These are phyloP conservation scores for Macrocentrus cingulum DNA, from an alignment of 1,140 invertebrate species.

Conservation along the genomic window DNA sequence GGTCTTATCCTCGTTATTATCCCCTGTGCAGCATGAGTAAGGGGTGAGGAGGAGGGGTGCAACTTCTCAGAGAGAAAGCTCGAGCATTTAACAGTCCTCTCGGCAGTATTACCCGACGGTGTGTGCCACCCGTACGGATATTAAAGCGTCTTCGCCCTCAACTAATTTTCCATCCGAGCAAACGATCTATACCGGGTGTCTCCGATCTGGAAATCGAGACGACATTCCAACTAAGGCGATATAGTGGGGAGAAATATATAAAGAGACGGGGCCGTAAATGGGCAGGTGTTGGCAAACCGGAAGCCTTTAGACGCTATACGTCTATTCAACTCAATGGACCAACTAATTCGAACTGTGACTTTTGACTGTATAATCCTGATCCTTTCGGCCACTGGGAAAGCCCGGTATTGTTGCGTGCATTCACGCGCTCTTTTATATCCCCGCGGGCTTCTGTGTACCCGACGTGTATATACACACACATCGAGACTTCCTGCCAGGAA, in stretches of 20 bases:
- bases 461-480: neutral
- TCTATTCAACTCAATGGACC: constrained; percentile 50
- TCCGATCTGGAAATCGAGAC: neutral
- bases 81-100: constrained; percentile 16
- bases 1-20: constrained; percentile 52
- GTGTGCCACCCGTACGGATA: constrained; percentile 31
- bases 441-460: neutral
- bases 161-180: constrained; percentile 38
- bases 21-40: constrained; percentile 4
- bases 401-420: constrained; percentile 1
- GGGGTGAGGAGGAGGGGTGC: neutral
- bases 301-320: constrained; percentile 53
- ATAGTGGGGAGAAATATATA: constrained; percentile 4
- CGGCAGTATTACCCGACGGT: constrained; percentile 5
- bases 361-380: constrained; percentile 57
- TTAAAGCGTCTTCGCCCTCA: constrained; percentile 40
- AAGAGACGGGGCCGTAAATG: constrained; percentile 21
- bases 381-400: constrained; percentile 45
- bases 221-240: neutral
- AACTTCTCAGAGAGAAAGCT: constrained; percentile 9
- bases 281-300: constrained; percentile 59
- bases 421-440: constrained; percentile 9
- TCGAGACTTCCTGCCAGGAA: neutral
- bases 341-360: constrained; percentile 58
- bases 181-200: constrained; percentile 2